A percentile compares a stretch with the other conserved stretches of the same genome.
Evolutionary conservation across 1,140 invertebrate species (phyloP).

Genomic region (Drosophila repletoides): DNA sequence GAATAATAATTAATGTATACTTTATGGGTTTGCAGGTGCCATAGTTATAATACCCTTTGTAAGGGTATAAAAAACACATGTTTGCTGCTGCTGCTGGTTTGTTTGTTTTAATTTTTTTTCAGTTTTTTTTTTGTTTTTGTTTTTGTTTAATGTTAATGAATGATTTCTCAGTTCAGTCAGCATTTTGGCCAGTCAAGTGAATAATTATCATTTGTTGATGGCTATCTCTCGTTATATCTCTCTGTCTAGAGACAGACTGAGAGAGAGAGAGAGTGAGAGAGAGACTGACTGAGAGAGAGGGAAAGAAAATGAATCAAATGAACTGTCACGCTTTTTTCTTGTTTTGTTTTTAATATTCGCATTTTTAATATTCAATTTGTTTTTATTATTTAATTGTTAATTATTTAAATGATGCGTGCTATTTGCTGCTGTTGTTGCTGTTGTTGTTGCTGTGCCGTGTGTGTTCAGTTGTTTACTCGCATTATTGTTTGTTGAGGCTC

Average conservation of each 20-base stretch:
- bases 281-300: no score
- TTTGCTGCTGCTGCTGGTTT: slow-evolving; percentile 71
- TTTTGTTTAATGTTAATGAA: slow-evolving; percentile 71
- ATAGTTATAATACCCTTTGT: no score
- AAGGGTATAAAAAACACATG: slow-evolving; percentile 74
- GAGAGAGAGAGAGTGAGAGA: no score
- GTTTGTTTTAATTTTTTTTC: slow-evolving; percentile 72
- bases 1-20: no score
- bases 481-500: slow-evolving; percentile 5
- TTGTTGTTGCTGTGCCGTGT: background rate
- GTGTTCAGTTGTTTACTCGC: slow-evolving; percentile 3
- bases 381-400: slow-evolving; percentile 52
- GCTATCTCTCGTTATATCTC: slow-evolving; percentile 16
- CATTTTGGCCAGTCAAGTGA: slow-evolving; percentile 57
- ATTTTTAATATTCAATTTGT: slow-evolving; percentile 38
- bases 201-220: slow-evolving; percentile 63
- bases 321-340: slow-evolving; percentile 59
- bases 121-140: slow-evolving; percentile 74
- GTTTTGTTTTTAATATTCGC: slow-evolving; percentile 35
- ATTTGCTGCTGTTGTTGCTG: slow-evolving; percentile 18
- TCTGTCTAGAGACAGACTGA: no score
- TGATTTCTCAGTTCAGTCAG: slow-evolving; percentile 57
- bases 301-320: no score
- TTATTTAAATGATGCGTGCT: slow-evolving; percentile 46
- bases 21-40: no score